These are phyloP conservation scores for Drosophila sp. DNA, from an alignment of 1,140 invertebrate genomes.

Conservation along the genomic window DNA sequence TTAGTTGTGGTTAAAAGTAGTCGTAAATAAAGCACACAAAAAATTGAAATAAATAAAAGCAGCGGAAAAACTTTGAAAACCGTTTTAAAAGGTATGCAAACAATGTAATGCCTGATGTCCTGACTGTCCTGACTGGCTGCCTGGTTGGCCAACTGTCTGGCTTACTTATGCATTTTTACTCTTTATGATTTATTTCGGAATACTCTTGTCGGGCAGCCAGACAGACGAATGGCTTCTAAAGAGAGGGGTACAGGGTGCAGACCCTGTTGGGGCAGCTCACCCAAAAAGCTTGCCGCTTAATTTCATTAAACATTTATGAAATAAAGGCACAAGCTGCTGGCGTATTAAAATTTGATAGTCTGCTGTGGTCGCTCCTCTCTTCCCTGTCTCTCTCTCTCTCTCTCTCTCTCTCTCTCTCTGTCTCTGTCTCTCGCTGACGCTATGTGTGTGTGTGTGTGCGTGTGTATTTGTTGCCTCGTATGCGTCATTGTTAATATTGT, in stretches of 20 bases:
- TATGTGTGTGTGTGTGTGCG: conserved; percentile 25
- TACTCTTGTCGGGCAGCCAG: conserved; percentile 61
- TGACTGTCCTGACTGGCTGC: conserved; percentile 23
- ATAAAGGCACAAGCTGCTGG: conserved; percentile 76
- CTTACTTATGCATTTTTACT: conserved; percentile 75
- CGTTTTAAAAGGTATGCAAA: conserved; percentile 81
- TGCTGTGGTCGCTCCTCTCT: conserved; percentile 48
- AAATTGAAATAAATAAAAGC: conserved; percentile 26
- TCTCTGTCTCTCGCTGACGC: not conserved
- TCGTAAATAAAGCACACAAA: conserved; percentile 24
- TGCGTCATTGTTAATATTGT: conserved; percentile 80
- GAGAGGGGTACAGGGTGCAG: not conserved
- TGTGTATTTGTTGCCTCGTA: conserved; percentile 33
- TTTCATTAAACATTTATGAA: conserved; percentile 83
- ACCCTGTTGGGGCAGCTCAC: conserved; percentile 47
- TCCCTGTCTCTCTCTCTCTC: conserved; percentile 19
- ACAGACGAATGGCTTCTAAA: conserved; percentile 26
- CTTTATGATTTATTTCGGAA: conserved; percentile 77
- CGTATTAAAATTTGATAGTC: conserved; percentile 83
- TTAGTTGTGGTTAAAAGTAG: conserved; percentile 67
- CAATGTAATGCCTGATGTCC: conserved; percentile 50
- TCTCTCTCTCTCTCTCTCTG: not conserved
- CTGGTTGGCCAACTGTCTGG: conserved; percentile 43
- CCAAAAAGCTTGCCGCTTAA: conserved; percentile 82
- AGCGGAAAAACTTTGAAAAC: conserved; percentile 58